Percentiles rank a stretch among this genome's conserved stretches.
phyloP scores from a whole-genome alignment of 2,888 invertebrate species.

The Siphlonurus alternatus region DNA sequence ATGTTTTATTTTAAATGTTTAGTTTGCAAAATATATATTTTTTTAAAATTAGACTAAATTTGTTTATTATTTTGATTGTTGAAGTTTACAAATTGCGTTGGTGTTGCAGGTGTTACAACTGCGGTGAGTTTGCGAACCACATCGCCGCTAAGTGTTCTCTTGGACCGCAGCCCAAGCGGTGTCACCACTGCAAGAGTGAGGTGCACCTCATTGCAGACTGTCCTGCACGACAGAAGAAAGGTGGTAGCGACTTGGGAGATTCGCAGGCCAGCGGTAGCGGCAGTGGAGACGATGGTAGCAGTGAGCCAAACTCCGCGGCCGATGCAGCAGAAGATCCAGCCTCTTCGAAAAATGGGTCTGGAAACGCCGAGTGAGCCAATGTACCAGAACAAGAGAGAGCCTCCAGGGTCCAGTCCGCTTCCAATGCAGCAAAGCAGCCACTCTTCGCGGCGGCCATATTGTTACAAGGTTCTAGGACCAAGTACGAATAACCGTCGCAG shows the following conservation, averaged over 20 bases:
- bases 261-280: background rate
- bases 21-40: no score
- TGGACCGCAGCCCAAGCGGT: conserved; percentile 79
- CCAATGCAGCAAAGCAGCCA: background rate
- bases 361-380: background rate
- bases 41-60: no score
- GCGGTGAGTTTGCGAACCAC: conserved; percentile 84
- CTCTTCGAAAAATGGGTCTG: background rate
- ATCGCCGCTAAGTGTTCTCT: conserved; percentile 77
- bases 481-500: no score
- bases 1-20: no score
- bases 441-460: no score
- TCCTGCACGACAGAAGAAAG: conserved; percentile 36
- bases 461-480: no score
- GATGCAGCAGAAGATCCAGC: background rate
- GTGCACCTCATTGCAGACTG: conserved; percentile 84
- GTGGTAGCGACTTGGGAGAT: conserved; percentile 3
- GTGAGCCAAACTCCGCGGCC: background rate
- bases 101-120: conserved; percentile 70
- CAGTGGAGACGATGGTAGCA: background rate
- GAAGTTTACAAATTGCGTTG: background rate
- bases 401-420: conserved; percentile 1
- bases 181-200: conserved; percentile 76
- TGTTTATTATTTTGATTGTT: no score
- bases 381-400: background rate